Evolutionary conservation across 2,888 invertebrate species (phyloP).

Genomic region (Brachylomia viminalis): DNA sequence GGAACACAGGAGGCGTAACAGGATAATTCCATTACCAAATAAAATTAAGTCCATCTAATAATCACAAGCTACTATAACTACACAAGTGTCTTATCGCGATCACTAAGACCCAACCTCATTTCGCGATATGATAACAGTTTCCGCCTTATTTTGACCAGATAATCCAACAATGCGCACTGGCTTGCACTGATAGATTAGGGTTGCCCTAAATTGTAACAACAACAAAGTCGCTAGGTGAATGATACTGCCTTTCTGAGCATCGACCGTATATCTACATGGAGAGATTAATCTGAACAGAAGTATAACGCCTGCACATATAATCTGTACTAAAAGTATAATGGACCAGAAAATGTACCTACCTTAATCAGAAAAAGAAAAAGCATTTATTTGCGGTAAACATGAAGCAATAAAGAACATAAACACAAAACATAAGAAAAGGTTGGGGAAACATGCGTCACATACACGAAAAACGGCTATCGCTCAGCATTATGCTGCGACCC

Average conservation of each 20-base stretch:
- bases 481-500: too few relatives aligned
- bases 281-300: neutral
- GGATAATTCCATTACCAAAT: neutral
- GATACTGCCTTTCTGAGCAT: neutral
- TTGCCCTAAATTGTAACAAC: neutral
- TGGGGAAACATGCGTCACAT: too few relatives aligned
- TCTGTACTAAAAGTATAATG: too few relatives aligned
- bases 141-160: constrained; percentile 43
- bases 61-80: neutral
- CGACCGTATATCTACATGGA: too few relatives aligned
- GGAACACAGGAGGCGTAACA: too few relatives aligned
- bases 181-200: constrained; percentile 33
- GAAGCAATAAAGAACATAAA: too few relatives aligned
- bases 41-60: constrained; percentile 1
- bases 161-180: constrained; percentile 39
- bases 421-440: too few relatives aligned
- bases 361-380: too few relatives aligned
- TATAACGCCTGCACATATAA: too few relatives aligned
- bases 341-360: too few relatives aligned
- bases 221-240: neutral
- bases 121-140: constrained; percentile 48
- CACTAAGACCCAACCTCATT: constrained; percentile 41
- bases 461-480: too few relatives aligned
- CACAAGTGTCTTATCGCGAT: constrained; percentile 37
- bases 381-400: too few relatives aligned